Conservation (phyloP, 37 sponge, comb jelly and placozoan genomes). For the Dysidea cf. avara region DNA sequence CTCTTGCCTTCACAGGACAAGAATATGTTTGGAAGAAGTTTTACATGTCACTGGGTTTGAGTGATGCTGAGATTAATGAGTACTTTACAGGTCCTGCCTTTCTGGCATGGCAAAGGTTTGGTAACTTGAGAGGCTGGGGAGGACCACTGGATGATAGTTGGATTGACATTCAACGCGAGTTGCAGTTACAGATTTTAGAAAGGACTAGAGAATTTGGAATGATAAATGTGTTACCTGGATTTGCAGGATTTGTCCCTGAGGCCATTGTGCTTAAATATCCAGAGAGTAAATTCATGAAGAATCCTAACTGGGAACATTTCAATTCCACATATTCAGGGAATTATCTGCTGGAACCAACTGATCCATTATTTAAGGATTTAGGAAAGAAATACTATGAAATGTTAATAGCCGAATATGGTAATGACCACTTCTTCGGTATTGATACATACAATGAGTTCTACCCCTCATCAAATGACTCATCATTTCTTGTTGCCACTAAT, state of each 20-base stretch:
- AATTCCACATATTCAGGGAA: conserved; percentile 49
- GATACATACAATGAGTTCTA: conserved; percentile 71
- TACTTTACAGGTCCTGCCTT: conserved; percentile 71
- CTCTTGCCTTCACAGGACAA: conserved; percentile 73
- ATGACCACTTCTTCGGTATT: conserved; percentile 49
- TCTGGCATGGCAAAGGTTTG: conserved; percentile 78
- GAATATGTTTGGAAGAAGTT: conserved; percentile 59
- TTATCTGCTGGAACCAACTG: conserved; percentile 55
- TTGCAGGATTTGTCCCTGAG: conserved; percentile 60
- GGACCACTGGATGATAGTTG: conserved; percentile 64
- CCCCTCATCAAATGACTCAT: conserved; percentile 28
- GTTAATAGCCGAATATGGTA: conserved; percentile 41
- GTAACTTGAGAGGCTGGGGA: conserved; percentile 66
- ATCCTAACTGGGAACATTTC: conserved; percentile 39
- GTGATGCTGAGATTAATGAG: conserved; percentile 30
- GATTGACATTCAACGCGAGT: conserved; percentile 27
- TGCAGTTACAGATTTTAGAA: conserved; percentile 53
- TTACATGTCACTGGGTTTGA: conserved; percentile 35
- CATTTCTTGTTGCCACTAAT: conserved; percentile 40
- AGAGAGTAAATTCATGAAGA: conserved; percentile 13
- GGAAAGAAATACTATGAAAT: conserved; percentile 41
- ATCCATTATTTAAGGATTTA: conserved; percentile 45
- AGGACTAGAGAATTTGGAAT: conserved; percentile 52
- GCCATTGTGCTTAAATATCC: conserved; percentile 41
- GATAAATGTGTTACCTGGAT: conserved; percentile 67